These are phyloP conservation scores for Galendromus occidentalis DNA, from an alignment of 1,140 invertebrate species.

Conservation along the genomic window DNA sequence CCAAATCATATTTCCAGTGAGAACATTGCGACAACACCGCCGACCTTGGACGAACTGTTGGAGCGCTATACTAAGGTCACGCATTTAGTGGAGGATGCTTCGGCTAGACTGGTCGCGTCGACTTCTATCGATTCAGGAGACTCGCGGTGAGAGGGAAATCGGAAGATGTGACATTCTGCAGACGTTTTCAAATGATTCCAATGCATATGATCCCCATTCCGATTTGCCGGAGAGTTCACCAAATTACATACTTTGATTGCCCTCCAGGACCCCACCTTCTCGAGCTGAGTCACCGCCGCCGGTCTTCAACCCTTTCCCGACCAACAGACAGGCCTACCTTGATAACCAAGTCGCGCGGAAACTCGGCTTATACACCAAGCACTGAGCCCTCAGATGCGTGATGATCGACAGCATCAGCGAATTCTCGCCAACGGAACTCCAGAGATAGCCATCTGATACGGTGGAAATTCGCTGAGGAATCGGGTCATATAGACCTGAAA, in stretches of 20 bases:
- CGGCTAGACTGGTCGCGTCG: neutral
- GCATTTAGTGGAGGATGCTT: conserved; percentile 1
- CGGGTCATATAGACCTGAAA: no score
- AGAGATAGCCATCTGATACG: no score
- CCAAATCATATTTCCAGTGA: no score
- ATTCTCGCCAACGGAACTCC: no score
- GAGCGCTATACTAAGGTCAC: neutral
- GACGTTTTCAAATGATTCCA: no score
- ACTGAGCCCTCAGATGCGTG: neutral
- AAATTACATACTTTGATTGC: no score
- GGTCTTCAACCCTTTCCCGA: neutral
- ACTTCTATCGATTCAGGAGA: conserved; percentile 7
- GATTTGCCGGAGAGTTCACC: no score
- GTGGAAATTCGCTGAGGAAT: no score
- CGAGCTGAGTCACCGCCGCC: neutral
- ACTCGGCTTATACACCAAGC: neutral
- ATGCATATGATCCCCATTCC: no score
- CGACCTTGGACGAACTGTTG: neutral
- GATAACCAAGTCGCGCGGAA: neutral
- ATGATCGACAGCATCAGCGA: no score
- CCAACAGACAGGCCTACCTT: neutral
- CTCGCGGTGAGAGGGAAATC: neutral
- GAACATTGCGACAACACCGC: neutral
- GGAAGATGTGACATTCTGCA: no score
- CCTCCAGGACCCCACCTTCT: neutral